Evolutionary conservation across 1,140 invertebrate genomes (phyloP).

Genomic region (Hyphantria cunea): DNA sequence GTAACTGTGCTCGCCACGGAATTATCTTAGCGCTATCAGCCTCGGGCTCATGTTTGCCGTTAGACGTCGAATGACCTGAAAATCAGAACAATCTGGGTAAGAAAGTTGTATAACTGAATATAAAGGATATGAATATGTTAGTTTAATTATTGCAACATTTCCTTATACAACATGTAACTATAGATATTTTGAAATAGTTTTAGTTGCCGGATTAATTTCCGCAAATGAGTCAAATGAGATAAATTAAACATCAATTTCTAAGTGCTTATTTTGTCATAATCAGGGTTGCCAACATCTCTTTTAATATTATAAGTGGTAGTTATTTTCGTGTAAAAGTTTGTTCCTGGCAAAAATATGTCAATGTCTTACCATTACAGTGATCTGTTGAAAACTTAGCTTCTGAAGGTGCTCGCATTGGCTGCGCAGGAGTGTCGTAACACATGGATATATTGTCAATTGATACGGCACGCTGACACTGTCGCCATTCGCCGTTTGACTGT

Average conservation of each 20-base stretch:
- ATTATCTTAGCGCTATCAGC: conserved; percentile 87
- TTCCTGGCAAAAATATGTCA: not conserved
- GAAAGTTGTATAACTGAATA: too few species aligned
- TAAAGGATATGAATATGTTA: too few species aligned
- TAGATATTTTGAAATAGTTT: too few species aligned
- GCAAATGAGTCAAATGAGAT: too few species aligned
- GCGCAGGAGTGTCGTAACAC: conserved; percentile 70
- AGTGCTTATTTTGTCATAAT: too few species aligned
- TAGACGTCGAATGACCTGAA: conserved; percentile 66
- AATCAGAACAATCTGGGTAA: conserved; percentile 19
- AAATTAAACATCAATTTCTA: too few species aligned
- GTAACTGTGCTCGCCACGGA: conserved; percentile 92
- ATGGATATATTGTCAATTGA: conserved; percentile 84
- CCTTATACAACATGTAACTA: too few species aligned
- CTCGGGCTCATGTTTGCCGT: conserved; percentile 77
- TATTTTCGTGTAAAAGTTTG: too few species aligned
- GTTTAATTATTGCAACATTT: too few species aligned
- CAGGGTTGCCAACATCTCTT: too few species aligned
- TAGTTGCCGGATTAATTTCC: too few species aligned
- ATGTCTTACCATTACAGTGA: conserved; percentile 61
- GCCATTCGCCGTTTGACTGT: conserved; percentile 80
- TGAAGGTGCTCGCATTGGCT: conserved; percentile 58
- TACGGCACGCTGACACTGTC: conserved; percentile 80
- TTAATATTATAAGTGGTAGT: too few species aligned
- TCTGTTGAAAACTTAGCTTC: conserved; percentile 72